phyloP scores from a whole-genome alignment of 1,140 invertebrate species.

The Drosophila willistoni region DNA sequence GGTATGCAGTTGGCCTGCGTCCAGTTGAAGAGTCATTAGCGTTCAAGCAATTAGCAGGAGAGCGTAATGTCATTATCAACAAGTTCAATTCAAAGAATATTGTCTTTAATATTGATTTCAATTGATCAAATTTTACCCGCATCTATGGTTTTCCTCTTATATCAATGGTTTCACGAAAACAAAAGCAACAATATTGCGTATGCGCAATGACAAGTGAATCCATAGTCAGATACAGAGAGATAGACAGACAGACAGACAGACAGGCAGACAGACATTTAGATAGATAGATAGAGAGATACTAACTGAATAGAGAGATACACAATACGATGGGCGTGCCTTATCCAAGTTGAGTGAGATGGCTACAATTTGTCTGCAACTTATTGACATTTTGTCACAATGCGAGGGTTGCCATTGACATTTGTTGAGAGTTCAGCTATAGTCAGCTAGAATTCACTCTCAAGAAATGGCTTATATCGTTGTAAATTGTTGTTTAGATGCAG shows the following conservation, averaged over 20 bases:
- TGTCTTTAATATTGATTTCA: conserved; percentile 5
- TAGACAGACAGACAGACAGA: conserved; percentile 8
- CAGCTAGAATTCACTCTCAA: too few species aligned
- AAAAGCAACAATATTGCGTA: conserved; percentile 61
- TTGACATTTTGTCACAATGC: conserved; percentile 60
- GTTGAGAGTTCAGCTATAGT: background rate
- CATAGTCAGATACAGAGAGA: background rate
- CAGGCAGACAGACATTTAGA: background rate
- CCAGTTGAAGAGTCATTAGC: conserved; percentile 33
- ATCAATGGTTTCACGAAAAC: conserved; percentile 1
- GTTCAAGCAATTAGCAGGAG: conserved; percentile 36
- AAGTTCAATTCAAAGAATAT: conserved; percentile 1
- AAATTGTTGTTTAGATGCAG: too few species aligned
- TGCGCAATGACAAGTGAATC: conserved; percentile 60
- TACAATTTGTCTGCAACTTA: conserved; percentile 71
- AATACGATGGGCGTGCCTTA: conserved; percentile 12
- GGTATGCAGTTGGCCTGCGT: conserved; percentile 52
- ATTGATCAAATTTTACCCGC: conserved; percentile 16
- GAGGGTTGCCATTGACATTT: conserved; percentile 40
- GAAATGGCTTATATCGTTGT: too few species aligned
- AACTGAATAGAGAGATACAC: background rate
- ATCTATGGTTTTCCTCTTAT: background rate
- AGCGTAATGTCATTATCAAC: conserved; percentile 2
- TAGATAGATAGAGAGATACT: background rate
- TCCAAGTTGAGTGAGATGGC: conserved; percentile 46